Conservation (phyloP, 1,140 invertebrate species). For the Linepithema humile region DNA sequence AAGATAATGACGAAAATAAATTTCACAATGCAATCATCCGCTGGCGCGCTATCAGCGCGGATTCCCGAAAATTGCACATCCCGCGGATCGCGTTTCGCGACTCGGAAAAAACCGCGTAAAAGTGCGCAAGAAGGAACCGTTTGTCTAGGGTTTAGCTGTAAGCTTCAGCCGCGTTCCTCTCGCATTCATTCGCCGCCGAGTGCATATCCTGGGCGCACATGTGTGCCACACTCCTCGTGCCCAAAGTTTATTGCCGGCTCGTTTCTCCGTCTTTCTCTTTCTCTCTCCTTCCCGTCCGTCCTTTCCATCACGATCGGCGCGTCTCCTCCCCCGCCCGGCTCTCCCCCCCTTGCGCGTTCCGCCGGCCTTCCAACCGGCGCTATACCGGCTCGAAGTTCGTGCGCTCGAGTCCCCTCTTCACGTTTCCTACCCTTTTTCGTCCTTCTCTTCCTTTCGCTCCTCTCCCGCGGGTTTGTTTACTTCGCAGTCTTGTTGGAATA, state of each 20-base stretch:
- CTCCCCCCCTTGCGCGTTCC: conserved; percentile 49
- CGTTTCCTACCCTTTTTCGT: conserved; percentile 22
- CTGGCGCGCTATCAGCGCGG: background rate
- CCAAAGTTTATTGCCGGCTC: conserved; percentile 77
- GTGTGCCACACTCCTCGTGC: conserved; percentile 78
- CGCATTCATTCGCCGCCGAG: conserved; percentile 49
- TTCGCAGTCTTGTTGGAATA: conserved; percentile 73
- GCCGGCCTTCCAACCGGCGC: conserved; percentile 45
- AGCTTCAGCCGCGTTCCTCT: conserved; percentile 20
- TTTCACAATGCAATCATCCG: background rate
- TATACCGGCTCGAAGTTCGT: conserved; percentile 54
- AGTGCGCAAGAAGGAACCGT: background rate
- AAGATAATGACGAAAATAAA: background rate
- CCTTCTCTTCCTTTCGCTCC: conserved; percentile 25
- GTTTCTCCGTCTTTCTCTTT: conserved; percentile 40
- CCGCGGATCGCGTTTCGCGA: background rate
- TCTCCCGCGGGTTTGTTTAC: conserved; percentile 72
- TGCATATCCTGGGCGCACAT: conserved; percentile 73
- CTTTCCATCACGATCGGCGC: conserved; percentile 64
- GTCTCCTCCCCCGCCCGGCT: conserved; percentile 30
- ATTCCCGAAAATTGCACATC: background rate
- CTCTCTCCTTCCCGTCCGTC: background rate
- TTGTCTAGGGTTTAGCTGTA: conserved; percentile 33
- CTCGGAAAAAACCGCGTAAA: background rate
- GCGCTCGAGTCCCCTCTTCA: conserved; percentile 14